phyloP scores from a whole-genome alignment of 2,797 vertebrate species.

The Malurus leucopterus region DNA sequence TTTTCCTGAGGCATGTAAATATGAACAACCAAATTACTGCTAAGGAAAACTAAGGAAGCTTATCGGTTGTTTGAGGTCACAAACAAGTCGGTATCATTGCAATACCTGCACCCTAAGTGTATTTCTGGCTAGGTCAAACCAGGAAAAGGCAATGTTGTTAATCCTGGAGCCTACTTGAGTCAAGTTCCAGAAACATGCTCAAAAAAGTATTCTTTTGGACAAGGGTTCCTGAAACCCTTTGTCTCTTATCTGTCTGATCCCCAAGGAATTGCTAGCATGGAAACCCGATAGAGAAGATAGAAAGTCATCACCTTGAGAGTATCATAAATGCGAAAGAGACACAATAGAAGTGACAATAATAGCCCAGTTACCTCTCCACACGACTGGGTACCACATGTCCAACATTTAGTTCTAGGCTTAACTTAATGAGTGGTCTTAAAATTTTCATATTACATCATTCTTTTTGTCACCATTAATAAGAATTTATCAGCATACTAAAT shows the following conservation, averaged over 20 bases:
- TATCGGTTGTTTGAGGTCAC: constrained; percentile 11
- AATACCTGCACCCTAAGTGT: neutral
- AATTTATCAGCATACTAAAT: constrained; percentile 3
- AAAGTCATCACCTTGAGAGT: neutral
- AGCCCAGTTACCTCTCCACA: neutral
- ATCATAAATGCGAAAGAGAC: neutral
- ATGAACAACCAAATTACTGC: neutral
- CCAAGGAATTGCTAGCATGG: neutral
- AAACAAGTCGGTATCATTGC: neutral
- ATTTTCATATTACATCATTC: neutral
- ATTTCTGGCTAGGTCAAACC: neutral
- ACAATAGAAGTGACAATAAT: neutral
- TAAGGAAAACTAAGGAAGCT: neutral
- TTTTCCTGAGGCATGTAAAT: constrained; percentile 24
- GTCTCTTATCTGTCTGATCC: neutral
- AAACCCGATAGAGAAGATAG: neutral
- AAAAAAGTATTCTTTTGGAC: neutral
- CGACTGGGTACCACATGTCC: neutral
- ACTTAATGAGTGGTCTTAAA: neutral
- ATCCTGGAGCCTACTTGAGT: neutral
- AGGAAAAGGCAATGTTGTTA: neutral
- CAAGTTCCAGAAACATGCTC: neutral
- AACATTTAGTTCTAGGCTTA: neutral
- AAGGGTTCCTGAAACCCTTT: neutral
- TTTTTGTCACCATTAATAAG: neutral